Evolutionary conservation across 2,888 invertebrate genomes (phyloP), one percentile per base, ranked within the genome.

Genomic region (Drosophila mimica): DNA sequence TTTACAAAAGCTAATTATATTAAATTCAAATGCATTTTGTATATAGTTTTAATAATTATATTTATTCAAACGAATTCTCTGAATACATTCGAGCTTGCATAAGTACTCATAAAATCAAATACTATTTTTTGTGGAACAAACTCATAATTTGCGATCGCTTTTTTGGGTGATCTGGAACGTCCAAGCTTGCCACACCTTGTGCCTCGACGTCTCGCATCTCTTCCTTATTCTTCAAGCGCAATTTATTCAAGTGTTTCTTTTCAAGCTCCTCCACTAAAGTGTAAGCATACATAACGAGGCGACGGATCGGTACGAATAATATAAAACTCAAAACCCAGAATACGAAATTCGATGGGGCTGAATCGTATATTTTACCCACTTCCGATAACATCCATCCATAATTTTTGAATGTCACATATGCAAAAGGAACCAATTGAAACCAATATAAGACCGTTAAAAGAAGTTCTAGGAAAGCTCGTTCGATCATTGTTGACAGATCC

Each of bases 391-490:
- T n/a, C n/a, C n/a, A n/a, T n/a, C n/a, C n/a, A n/a, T n/a, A n/a
- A n/a, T n/a, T 13, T 30, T 0, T 53, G 1, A 5, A 52, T 25
- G 5, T 0, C 0, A 13, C 2, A 25, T 60, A 60, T 1, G 63
- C 6, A 6, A 0, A 56, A 1, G 76, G 69, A 15, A 59, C 57
- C 0, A 73, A 2, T 7, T 3, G 4, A 7, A 52, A 8, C 74
- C 69, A 73, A 53, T 74, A 74, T 3, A 54, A 15, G 11, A 66
- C 31, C 6, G 57, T 13, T 1, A 60, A 28, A 25, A 76, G 57
- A 13, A 74, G 0, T 53, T 76, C 76, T 11, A 76, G 7, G 15
- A 76, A 65, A n/a, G n/a, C n/a, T n/a, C n/a, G n/a, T 13, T 76
- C 74, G 20, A 76, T 63, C 76, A 73, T 76, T 4, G 5, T 61